Conservation (phyloP, 1,140 invertebrate genomes). For the Nasonia giraulti region DNA sequence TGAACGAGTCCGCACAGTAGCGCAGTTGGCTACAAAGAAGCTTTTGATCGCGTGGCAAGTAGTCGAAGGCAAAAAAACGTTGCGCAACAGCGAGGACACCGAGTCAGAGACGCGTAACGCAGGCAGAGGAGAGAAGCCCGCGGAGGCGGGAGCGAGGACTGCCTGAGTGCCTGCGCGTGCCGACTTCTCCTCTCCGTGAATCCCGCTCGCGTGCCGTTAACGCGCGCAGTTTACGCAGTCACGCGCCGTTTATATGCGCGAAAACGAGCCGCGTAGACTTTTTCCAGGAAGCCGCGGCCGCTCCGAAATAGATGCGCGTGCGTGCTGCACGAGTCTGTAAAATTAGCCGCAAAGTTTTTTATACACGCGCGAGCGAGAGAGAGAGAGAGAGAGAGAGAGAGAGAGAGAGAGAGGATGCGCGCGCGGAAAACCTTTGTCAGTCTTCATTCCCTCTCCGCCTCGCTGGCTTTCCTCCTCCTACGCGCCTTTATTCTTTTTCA, state of each 20-base stretch:
- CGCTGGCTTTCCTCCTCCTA: background rate
- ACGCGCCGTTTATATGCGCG: conserved; percentile 61
- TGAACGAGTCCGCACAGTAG: no score
- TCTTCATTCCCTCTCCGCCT: background rate
- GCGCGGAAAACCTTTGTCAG: conserved; percentile 26
- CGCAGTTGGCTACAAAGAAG: background rate
- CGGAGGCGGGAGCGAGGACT: no score
- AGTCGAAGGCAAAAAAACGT: background rate
- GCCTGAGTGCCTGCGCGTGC: no score
- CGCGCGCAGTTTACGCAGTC: conserved; percentile 63
- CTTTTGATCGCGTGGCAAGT: background rate
- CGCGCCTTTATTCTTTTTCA: no score
- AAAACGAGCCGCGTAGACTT: background rate
- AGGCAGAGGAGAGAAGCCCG: background rate
- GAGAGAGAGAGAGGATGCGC: background rate
- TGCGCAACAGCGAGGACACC: background rate
- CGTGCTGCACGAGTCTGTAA: background rate
- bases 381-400: background rate
- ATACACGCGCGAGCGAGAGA: background rate
- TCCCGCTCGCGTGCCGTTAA: background rate
- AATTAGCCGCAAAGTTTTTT: conserved; percentile 19
- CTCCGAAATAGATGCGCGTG: conserved; percentile 17
- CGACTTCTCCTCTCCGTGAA: background rate
- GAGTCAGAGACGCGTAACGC: conserved; percentile 8
- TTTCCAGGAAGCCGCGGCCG: conserved; percentile 9